Base-by-base conservation (phyloP, 1,140 invertebrate species). In the Megathymus violae region DNA sequence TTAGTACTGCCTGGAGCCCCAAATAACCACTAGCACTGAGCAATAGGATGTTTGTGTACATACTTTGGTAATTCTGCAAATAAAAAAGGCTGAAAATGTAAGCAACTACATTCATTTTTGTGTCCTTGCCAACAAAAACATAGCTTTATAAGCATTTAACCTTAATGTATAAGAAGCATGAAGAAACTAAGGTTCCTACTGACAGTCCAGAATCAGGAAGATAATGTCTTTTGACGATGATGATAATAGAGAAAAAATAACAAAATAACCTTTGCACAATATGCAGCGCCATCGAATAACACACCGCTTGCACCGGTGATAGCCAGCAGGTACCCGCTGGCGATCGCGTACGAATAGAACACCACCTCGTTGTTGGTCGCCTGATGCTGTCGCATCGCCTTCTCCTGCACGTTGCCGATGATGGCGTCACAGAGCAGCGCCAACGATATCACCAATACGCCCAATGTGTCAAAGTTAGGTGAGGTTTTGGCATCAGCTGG, bases 401-500 rank as follows among this genome's bases (percentile, higher is more conserved):
- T 98, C 85, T 99, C 98, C 92, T 99, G 98, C 1, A 99, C 95
- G 93, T 99, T 99, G 34, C 98, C 98, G 74, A 99, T 99, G 19
- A 96, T 93, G 1, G 98, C 98, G 93, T 99, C 98, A 78, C 97
- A 98, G 6, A 98, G 84, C 31, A 99, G 88, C 0, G 98, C 98
- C 67, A 93, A 93, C 43, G 92, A 96, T 91, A 99, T 99, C 92
- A 99, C 95, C 3, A 95, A 76, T 3, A 99, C 95, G 44, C 98
- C 96, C 38, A 95, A 88, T 0, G 94, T 78, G 91, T 97, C 95
- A 82, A 98, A 99, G 74, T 95, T 96, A 15, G 97, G 97, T 15
- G 96, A 97, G 6, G 98, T 93, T 85, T 96, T 94, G 31, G 95
- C 98, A 84, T 99, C 98, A 64, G 98, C 97, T 83, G 97, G 54